Evolutionary conservation across 2,888 invertebrate genomes (phyloP), one percentile per base, ranked within the genome.

Genomic region (Heliconius hortense): DNA sequence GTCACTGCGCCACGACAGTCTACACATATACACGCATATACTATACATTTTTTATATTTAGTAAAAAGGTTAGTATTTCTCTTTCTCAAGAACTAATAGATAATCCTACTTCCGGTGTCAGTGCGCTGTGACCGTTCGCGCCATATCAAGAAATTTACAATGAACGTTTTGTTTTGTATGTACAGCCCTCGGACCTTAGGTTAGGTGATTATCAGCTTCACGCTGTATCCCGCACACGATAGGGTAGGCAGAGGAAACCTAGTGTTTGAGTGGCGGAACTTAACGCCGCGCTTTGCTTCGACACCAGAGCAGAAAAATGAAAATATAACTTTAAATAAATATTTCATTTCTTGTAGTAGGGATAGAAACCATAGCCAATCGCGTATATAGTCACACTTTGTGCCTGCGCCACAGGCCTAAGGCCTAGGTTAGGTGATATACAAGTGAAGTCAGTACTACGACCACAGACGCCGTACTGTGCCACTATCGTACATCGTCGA

Each of bases 391-490:
- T 7, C 18, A 48, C 18, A 48, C 18, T 48, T 48, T 21, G 18
- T 7, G 7, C 7, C 18, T 48, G 18, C 18, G 18, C 18, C 48
- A 48, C 7, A 0, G 48, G 48, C 48, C 18, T 48, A 18, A 21
- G 48, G 5, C 5, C 13, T 31, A 28, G 28, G 59, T 24, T 39
- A 66, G 39, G 64, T 66, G 68, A 74, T 68, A 68, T 68, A 68
- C 48, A 31, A 31, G 60, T 48, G 56, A 43, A 39, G 73, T 66
- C 59, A 31, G 43, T 39, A 53, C 53, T 53, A 53, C 7, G 21
- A 18, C 59, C 56, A 26, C n/a, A 53, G 2, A 11, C 43, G 39
- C n/a, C 56, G 56, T 53, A 18, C 5, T 31, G 31, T 31, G 31
- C 31, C 5, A 31, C 5, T 43, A 43, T 43, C 11, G 43, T 43